A percentile compares a stretch with the other conserved stretches of the same genome.
Conservation (phyloP, 2,797 vertebrate genomes). For the Sebastes baramenuke region DNA sequence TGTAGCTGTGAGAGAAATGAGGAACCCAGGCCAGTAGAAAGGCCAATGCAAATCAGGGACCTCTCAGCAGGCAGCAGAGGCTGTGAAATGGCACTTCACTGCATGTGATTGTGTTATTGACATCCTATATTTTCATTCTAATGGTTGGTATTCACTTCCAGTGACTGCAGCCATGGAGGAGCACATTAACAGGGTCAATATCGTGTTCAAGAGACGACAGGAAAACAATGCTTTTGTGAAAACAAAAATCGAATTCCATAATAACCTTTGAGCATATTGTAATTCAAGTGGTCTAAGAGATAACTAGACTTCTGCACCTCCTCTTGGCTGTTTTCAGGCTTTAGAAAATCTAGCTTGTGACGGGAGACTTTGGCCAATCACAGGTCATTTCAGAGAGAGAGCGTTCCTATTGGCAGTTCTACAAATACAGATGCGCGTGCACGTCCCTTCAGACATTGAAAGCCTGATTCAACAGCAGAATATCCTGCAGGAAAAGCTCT, state of each 20-base stretch:
- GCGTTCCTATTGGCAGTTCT: no score
- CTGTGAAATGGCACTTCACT: slow-evolving; percentile 28
- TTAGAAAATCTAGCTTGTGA: no score
- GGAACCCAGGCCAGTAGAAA: slow-evolving; percentile 3
- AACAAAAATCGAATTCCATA: neutral
- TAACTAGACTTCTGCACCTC: no score
- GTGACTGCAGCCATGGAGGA: neutral
- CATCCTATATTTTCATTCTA: slow-evolving; percentile 10
- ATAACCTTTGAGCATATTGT: no score
- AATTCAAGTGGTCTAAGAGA: no score
- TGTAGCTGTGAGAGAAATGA: slow-evolving; percentile 12
- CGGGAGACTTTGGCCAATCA: no score
- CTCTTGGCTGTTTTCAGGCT: no score
- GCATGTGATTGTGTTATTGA: slow-evolving; percentile 9
- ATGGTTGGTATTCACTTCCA: neutral
- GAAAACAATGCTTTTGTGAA: neutral
- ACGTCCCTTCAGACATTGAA: no score
- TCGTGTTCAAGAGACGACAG: neutral
- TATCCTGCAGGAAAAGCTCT: no score
- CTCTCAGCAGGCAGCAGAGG: neutral
- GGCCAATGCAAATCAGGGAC: slow-evolving; percentile 7
- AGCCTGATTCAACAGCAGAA: no score
- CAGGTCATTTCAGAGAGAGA: no score
- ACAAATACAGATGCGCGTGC: no score
- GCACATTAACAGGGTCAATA: neutral